These are phyloP conservation scores for Hydrolagus affinis DNA, from an alignment of 2,113 vertebrate species.

Conservation along the genomic window DNA sequence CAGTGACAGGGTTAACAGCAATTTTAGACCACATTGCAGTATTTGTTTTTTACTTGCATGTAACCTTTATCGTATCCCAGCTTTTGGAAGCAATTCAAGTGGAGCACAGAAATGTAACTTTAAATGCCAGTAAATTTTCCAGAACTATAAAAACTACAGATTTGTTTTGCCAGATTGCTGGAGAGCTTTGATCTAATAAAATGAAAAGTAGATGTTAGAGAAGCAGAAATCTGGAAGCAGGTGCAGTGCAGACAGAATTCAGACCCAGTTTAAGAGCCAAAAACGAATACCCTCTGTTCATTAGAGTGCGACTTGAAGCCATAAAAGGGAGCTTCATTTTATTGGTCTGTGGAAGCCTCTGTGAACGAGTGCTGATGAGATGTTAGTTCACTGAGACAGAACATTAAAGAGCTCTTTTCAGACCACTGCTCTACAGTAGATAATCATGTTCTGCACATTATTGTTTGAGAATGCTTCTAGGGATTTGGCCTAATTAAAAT, in stretches of 20 bases:
- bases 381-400: constrained; percentile 3
- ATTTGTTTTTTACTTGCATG: too few relatives aligned
- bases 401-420: background rate
- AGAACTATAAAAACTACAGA: background rate
- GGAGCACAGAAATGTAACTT: background rate
- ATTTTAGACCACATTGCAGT: too few relatives aligned
- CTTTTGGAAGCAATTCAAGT: too few relatives aligned
- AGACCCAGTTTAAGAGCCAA: background rate
- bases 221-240: background rate
- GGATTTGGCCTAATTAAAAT: background rate
- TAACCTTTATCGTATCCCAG: too few relatives aligned
- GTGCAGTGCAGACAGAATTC: background rate
- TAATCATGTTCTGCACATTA: background rate
- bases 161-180: background rate
- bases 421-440: background rate
- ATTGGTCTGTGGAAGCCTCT: background rate
- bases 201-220: background rate
- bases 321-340: constrained; percentile 11
- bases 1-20: too few relatives aligned
- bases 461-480: background rate
- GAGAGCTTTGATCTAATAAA: background rate
- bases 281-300: background rate
- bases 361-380: constrained; percentile 4
- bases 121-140: background rate
- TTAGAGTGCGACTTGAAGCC: background rate